Evolutionary conservation across 2,888 invertebrate species (phyloP).

Genomic region (Ecliptopera silaceata): DNA sequence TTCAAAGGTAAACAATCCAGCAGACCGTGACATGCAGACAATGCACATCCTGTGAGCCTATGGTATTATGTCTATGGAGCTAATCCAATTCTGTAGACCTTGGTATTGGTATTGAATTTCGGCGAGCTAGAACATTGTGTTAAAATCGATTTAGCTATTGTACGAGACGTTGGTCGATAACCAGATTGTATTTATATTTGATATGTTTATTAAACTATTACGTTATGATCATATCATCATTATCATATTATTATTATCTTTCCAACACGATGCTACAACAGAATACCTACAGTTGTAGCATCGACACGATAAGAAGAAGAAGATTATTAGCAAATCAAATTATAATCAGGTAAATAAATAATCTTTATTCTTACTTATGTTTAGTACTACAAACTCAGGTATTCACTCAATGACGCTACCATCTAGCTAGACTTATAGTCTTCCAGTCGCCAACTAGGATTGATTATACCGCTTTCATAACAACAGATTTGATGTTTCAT

Average conservation of each 20-base stretch:
- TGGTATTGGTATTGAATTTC: slow-evolving; percentile 17
- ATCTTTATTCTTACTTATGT: no score
- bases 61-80: slow-evolving; percentile 7
- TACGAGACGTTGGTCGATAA: background rate
- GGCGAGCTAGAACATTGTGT: slow-evolving; percentile 13
- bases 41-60: slow-evolving; percentile 15
- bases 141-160: slow-evolving; percentile 1
- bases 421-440: background rate
- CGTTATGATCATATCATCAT: no score
- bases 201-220: no score
- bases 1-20: slow-evolving; percentile 17
- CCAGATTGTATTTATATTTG: no score
- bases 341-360: no score
- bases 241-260: no score
- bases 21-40: slow-evolving; percentile 21
- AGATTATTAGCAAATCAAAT: no score
- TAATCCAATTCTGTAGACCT: slow-evolving; percentile 23
- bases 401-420: background rate
- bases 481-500: background rate
- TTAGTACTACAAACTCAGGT: no score
- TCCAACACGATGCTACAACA: no score
- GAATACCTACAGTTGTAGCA: no score
- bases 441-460: background rate
- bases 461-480: background rate
- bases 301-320: no score